A percentile compares a stretch with the other conserved stretches of the same genome.
Evolutionary conservation across 2,113 vertebrate species (phyloP).

Genomic region (Tonatia bakeri): DNA sequence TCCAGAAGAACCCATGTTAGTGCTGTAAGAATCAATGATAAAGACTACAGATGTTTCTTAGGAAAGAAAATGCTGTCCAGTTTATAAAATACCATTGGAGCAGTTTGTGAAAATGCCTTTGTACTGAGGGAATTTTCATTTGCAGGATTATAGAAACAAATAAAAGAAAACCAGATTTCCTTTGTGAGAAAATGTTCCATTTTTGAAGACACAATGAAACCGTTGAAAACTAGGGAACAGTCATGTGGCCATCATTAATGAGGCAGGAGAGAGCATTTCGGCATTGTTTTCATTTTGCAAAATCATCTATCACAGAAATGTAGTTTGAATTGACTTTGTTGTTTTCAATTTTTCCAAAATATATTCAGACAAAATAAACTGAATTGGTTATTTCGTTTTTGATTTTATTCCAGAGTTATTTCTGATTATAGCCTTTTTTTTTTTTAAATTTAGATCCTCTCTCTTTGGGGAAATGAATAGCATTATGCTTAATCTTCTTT

Average conservation of each 20-base stretch:
- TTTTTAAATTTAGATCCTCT: constrained; percentile 6
- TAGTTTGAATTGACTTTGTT: constrained; percentile 56
- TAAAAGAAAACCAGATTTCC: constrained; percentile 49
- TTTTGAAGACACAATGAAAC: constrained; percentile 46
- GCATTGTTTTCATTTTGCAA: constrained; percentile 59
- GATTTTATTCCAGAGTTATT: constrained; percentile 45
- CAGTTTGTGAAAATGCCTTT: constrained; percentile 41
- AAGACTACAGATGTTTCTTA: background rate
- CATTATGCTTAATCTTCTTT: constrained; percentile 35
- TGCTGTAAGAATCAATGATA: background rate
- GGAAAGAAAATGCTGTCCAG: constrained; percentile 13
- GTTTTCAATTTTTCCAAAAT: constrained; percentile 67
- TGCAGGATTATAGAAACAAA: constrained; percentile 44
- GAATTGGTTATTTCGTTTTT: constrained; percentile 65
- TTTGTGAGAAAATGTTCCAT: constrained; percentile 56
- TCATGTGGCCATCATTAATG: constrained; percentile 41
- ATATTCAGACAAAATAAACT: constrained; percentile 59
- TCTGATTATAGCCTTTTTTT: constrained; percentile 59
- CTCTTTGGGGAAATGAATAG: constrained; percentile 45
- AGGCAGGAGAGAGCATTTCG: constrained; percentile 25
- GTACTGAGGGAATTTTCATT: constrained; percentile 39
- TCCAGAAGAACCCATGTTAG: background rate
- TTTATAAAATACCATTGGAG: background rate
- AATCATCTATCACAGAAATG: constrained; percentile 63
- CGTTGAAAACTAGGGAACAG: background rate